phyloP scores from a whole-genome alignment of 2,888 invertebrate species.

The Amblyteles armatorius region DNA sequence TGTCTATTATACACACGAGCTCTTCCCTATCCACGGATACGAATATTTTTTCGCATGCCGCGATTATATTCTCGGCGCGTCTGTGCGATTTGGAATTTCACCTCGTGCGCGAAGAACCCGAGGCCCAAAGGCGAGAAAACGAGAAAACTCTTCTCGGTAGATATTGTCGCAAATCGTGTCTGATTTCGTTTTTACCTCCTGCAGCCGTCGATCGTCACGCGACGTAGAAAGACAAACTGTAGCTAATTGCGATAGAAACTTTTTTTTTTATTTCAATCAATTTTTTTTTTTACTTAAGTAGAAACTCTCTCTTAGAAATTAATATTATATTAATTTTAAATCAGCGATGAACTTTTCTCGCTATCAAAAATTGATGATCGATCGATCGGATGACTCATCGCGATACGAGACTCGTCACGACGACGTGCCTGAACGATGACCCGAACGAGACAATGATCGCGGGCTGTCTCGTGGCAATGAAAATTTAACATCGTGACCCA shows the following conservation, averaged over 20 bases:
- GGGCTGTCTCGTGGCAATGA: too few species aligned
- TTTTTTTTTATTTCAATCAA: background rate
- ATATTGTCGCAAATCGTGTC: background rate
- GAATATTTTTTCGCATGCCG: slow-evolving; percentile 50
- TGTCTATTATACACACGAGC: background rate
- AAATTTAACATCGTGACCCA: background rate
- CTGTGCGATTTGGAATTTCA: slow-evolving; percentile 55
- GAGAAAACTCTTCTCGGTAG: background rate
- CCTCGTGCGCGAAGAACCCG: slow-evolving; percentile 19
- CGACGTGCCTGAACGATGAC: background rate
- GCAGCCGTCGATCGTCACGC: background rate
- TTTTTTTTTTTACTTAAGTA: background rate
- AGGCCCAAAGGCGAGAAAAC: slow-evolving; percentile 10
- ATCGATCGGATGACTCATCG: background rate
- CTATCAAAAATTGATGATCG: too few species aligned
- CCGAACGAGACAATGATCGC: background rate
- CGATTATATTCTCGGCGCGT: slow-evolving; percentile 51
- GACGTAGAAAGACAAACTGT: background rate
- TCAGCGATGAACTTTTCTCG: too few species aligned
- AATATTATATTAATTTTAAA: too few species aligned
- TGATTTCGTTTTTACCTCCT: background rate
- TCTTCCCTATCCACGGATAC: slow-evolving; percentile 2
- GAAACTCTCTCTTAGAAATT: background rate
- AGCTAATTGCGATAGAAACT: background rate
- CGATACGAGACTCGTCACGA: background rate